Evolutionary conservation across 2,797 vertebrate genomes (phyloP), one percentile per base, ranked within the genome.

Genomic region (Enteromius afrohamiltoni): DNA sequence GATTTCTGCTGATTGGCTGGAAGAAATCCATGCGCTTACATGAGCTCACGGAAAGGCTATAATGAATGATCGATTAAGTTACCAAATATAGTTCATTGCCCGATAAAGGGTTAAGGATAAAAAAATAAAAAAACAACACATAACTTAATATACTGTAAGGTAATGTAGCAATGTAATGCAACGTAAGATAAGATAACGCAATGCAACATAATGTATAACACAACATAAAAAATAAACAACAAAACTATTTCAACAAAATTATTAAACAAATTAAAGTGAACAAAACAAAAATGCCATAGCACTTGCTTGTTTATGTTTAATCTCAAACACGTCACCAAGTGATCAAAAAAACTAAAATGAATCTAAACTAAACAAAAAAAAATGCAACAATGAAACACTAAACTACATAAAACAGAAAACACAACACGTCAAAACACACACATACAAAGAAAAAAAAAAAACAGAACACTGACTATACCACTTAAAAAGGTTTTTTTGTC

Each of bases 301-400:
- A 14, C 23, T 23, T 23, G 5, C 5, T n/a, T 64, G 60, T 17
- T 64, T 3, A 31, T 8, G 26, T 31, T 29, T 17, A 3, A 7
- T 64, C 60, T 64, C 14, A 31, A 64, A 64, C 16, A 31, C 26
- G 26, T 29, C 21, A 42, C 11, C 5, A 26, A 70, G n/a, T 26
- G 3, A 26, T 40, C 3, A n/a, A 26, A 14, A 6, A 70, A 9
- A 37, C 37, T 6, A 9, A 68, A 16, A 8, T 8, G 8, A 40
- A 40, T 9, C 8, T 2, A 42, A 5, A 40, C 29, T 6, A 19
- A 67, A 3, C 29, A 64, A 19, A 37, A 67, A 67, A 34, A 19
- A 1, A 17, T 0, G 3, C 31, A 1, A 65, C 1, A 9, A 34
- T 0, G 0, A 65, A 9, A 31, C 1, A 7, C 16, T 26, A 17